phyloP scores from a whole-genome alignment of 2,888 invertebrate species.

The Xestia xanthographa region DNA sequence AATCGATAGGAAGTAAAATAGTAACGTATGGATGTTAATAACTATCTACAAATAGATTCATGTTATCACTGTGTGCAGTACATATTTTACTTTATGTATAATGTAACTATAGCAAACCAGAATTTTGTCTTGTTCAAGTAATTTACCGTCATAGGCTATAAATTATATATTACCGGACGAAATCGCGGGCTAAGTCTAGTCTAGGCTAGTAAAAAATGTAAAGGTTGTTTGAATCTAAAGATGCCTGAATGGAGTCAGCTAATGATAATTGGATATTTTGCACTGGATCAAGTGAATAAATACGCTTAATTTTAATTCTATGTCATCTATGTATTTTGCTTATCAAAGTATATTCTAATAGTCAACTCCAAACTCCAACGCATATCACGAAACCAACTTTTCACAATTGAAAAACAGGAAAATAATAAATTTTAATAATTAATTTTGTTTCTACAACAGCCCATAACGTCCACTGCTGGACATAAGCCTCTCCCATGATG shows the following conservation, averaged over 20 bases:
- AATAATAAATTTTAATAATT: not conserved
- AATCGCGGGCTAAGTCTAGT: too few relatives aligned
- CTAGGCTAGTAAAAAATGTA: not conserved
- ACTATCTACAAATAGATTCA: not conserved
- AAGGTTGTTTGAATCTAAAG: not conserved
- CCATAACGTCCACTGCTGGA: too few relatives aligned
- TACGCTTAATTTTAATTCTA: not conserved
- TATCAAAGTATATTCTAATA: not conserved
- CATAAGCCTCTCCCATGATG: too few relatives aligned
- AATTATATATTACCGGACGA: too few relatives aligned
- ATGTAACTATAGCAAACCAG: not conserved
- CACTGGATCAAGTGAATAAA: not conserved
- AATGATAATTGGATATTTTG: not conserved
- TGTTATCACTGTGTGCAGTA: not conserved
- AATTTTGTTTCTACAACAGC: too few relatives aligned
- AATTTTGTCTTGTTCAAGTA: not conserved
- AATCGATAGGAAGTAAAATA: not conserved
- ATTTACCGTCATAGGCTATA: not conserved
- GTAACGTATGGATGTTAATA: not conserved
- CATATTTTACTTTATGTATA: not conserved
- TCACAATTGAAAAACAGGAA: constrained; percentile 5
- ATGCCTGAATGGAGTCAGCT: too few relatives aligned
- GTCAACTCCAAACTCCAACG: not conserved
- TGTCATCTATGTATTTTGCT: too few relatives aligned
- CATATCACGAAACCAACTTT: not conserved